Conservation (phyloP, 2,797 vertebrate genomes). For the Pipistrellus kuhlii region DNA sequence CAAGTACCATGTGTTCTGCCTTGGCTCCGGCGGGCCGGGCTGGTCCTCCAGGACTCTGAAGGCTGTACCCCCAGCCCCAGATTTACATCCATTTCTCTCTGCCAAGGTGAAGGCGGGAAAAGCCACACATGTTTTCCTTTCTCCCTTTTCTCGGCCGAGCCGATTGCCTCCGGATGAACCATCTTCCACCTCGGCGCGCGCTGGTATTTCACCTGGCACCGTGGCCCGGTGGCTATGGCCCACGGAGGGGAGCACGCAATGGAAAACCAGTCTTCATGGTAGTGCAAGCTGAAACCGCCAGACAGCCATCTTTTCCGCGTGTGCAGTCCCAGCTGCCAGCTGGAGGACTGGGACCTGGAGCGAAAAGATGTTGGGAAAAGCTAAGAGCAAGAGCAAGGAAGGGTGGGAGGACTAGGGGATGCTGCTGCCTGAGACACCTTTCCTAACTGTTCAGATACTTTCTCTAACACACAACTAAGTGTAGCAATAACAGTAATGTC, state of each 20-base stretch:
- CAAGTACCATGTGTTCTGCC: slow-evolving; percentile 84
- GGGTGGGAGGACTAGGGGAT: background rate
- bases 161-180: background rate
- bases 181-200: background rate
- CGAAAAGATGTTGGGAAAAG: background rate
- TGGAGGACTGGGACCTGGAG: background rate
- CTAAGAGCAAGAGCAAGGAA: background rate
- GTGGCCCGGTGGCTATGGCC: background rate
- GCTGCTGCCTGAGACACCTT: background rate
- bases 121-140: slow-evolving; percentile 37
- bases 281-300: background rate
- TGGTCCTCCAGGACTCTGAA: slow-evolving; percentile 70
- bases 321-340: background rate
- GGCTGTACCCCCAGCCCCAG: slow-evolving; percentile 64
- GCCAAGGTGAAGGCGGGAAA: slow-evolving; percentile 74
- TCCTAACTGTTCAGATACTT: background rate
- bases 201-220: slow-evolving; percentile 6
- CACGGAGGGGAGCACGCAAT: fast-evolving
- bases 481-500: background rate
- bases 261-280: slow-evolving; percentile 18
- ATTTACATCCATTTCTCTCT: slow-evolving; percentile 60
- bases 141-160: background rate
- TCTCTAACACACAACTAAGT: background rate
- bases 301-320: background rate
- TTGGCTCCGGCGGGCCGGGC: slow-evolving; percentile 75